These are phyloP conservation scores for Caenorhabditis imperialis DNA, from an alignment of 2,888 invertebrate species.

Conservation along the genomic window DNA sequence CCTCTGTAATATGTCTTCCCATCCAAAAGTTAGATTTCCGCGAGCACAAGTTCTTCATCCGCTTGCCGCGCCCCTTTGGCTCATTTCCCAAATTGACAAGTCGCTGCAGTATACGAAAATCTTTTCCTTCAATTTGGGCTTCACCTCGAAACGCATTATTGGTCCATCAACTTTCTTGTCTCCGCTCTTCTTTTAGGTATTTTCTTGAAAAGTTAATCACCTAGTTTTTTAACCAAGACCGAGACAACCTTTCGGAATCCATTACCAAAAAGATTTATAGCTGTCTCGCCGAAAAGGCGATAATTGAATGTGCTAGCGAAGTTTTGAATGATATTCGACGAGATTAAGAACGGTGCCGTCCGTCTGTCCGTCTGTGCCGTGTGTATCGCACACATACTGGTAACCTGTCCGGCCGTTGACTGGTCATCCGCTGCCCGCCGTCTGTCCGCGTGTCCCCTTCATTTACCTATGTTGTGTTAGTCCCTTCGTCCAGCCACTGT, in stretches of 20 bases:
- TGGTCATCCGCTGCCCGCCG: slow-evolving; percentile 47
- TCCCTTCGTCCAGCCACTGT: slow-evolving; percentile 45
- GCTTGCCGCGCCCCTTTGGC: slow-evolving; percentile 10
- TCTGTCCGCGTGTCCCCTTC: slow-evolving; percentile 18
- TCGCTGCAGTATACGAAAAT: slow-evolving; percentile 36
- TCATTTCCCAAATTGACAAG: slow-evolving; percentile 49
- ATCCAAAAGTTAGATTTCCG: not conserved
- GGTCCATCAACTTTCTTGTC: slow-evolving; percentile 18
- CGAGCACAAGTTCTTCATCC: slow-evolving; percentile 36
- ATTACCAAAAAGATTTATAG: slow-evolving; percentile 41
- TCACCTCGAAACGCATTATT: slow-evolving; percentile 47
- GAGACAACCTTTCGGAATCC: slow-evolving; percentile 26
- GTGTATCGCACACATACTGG: slow-evolving; percentile 37
- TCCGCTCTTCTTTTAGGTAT: no score
- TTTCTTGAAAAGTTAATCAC: no score
- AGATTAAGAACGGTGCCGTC: slow-evolving; percentile 41
- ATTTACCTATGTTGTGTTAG: slow-evolving; percentile 55
- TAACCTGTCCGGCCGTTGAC: slow-evolving; percentile 45
- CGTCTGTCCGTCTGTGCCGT: slow-evolving; percentile 32
- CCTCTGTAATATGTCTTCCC: not conserved
- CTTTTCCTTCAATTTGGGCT: slow-evolving; percentile 13
- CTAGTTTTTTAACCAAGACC: slow-evolving; percentile 25
- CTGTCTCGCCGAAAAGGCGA: slow-evolving; percentile 7
- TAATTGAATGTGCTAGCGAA: slow-evolving; percentile 4
- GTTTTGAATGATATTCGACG: slow-evolving; percentile 36